Conservation (phyloP, 2,797 vertebrate genomes). For the Gouania willdenowi region DNA sequence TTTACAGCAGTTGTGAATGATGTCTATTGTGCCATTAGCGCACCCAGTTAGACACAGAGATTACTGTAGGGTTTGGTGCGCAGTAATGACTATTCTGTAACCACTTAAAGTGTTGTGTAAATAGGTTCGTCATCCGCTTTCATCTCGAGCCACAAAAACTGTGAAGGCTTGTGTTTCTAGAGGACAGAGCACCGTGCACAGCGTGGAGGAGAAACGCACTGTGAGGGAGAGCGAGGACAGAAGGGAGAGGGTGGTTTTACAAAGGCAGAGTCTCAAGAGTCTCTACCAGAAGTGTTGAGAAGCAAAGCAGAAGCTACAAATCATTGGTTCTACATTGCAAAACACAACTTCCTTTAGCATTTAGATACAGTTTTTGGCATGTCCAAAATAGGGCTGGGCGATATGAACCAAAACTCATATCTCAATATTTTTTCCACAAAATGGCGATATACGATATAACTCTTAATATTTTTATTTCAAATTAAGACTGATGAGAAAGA, state of each 20-base stretch:
- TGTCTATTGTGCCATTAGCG: constrained; percentile 47
- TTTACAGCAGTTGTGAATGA: constrained; percentile 55
- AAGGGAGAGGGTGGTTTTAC: not conserved
- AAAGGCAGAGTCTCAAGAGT: too few relatives aligned
- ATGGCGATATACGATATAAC: too few relatives aligned
- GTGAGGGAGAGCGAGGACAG: constrained; percentile 18
- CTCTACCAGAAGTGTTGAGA: too few relatives aligned
- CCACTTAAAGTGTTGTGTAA: constrained; percentile 68
- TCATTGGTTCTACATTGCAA: too few relatives aligned
- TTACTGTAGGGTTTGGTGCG: constrained; percentile 62
- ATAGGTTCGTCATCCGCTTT: constrained; percentile 48
- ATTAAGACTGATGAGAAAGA: too few relatives aligned
- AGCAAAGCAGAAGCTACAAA: constrained; percentile 1
- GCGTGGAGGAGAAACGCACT: constrained; percentile 2
- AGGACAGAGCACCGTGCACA: constrained; percentile 33
- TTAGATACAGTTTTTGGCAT: too few relatives aligned
- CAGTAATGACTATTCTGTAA: constrained; percentile 66
- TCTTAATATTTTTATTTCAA: too few relatives aligned
- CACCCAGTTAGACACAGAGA: constrained; percentile 41
- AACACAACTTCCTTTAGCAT: too few relatives aligned
- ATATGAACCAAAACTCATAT: too few relatives aligned
- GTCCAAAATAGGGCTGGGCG: too few relatives aligned
- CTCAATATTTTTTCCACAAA: too few relatives aligned
- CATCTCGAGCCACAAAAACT: constrained; percentile 43
- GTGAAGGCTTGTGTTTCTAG: constrained; percentile 48